Conservation (phyloP, 1,140 invertebrate species). For the Artemia franciscana region DNA sequence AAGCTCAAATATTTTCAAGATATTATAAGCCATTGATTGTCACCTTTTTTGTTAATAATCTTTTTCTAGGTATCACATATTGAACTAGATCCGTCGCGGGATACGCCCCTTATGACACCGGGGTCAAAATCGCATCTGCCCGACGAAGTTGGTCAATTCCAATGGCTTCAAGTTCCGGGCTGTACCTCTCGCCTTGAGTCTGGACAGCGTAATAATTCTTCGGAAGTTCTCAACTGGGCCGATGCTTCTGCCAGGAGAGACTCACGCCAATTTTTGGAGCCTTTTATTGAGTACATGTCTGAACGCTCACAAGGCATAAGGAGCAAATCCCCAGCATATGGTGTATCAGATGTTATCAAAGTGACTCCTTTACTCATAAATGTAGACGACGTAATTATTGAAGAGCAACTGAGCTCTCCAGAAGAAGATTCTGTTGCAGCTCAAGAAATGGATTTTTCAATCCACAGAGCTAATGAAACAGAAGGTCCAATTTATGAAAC, state of each 20-base stretch:
- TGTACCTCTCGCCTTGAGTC: not conserved
- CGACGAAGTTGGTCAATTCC: not conserved
- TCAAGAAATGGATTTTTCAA: too few species aligned
- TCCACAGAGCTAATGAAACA: too few species aligned
- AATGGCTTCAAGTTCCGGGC: not conserved
- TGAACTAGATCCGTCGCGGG: not conserved
- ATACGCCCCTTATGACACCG: not conserved
- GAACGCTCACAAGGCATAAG: not conserved
- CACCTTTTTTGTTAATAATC: not conserved
- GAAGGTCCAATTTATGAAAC: too few species aligned
- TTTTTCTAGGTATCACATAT: not conserved
- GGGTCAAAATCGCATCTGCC: not conserved
- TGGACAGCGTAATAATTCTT: not conserved
- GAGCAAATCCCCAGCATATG: not conserved
- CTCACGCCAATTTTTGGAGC: not conserved
- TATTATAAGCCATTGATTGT: too few species aligned
- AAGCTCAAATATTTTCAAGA: too few species aligned
- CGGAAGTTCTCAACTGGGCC: not conserved
- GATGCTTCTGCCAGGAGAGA: not conserved
- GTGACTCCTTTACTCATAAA: not conserved
- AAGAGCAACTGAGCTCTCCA: not conserved
- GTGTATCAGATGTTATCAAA: not conserved
- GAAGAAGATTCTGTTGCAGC: too few species aligned
- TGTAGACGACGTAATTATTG: not conserved
- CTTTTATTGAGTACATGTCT: not conserved